A percentile compares a stretch with the other conserved stretches of the same genome.
phyloP scores from a whole-genome alignment of 1,140 invertebrate species.

The Drosophila sturtevanti region DNA sequence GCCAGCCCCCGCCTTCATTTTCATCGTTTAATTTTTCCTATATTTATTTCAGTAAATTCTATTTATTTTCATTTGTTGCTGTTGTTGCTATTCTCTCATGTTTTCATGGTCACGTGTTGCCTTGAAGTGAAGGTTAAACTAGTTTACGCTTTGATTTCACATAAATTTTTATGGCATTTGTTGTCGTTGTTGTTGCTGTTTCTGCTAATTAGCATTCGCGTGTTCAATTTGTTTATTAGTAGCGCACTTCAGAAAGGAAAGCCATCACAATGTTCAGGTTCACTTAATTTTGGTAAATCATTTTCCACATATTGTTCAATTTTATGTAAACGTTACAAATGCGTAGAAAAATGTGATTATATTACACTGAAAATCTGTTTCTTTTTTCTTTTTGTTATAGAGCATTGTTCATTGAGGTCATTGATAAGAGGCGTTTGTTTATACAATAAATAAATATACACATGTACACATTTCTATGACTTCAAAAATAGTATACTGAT shows the following conservation, averaged over 20 bases:
- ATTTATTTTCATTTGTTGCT: conserved; percentile 6
- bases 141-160: conserved; percentile 77
- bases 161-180: conserved; percentile 55
- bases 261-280: not conserved
- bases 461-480: conserved; percentile 11
- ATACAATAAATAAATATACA: not conserved
- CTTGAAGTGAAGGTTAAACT: conserved; percentile 60
- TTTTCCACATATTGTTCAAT: conserved; percentile 10
- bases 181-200: conserved; percentile 2
- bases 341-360: not conserved
- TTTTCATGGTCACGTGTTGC: conserved; percentile 63
- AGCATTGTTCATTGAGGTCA: conserved; percentile 28
- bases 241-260: not conserved
- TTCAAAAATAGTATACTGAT: conserved; percentile 16
- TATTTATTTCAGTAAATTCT: conserved; percentile 12
- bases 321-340: conserved; percentile 13
- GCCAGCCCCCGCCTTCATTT: not conserved
- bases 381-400: conserved; percentile 15
- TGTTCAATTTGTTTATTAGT: conserved; percentile 1
- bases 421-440: conserved; percentile 11
- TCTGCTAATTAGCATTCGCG: conserved; percentile 8
- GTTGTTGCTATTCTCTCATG: conserved; percentile 15
- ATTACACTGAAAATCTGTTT: not conserved
- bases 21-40: not conserved
- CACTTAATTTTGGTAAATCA: not conserved